phyloP scores from a whole-genome alignment of 2,113 vertebrate genomes.

The Epinephelus fuscoguttatus region DNA sequence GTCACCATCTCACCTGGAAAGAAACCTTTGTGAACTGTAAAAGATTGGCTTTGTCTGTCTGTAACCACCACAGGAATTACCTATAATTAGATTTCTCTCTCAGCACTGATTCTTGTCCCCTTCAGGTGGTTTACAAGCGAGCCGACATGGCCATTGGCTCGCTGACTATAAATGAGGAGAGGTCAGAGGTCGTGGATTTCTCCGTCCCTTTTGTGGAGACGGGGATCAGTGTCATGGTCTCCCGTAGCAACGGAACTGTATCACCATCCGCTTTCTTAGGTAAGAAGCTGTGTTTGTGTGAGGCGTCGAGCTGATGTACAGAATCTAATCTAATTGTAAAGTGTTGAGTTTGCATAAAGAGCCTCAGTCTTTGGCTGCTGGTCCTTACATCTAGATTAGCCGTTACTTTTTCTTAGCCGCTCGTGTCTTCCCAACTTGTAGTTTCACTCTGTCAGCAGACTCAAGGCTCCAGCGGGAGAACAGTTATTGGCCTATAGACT shows the following conservation, averaged over 20 bases:
- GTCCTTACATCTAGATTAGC: constrained; percentile 68
- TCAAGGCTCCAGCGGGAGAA: constrained; percentile 58
- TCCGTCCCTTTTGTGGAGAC: constrained; percentile 95
- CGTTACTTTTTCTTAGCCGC: constrained; percentile 54
- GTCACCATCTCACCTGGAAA: constrained; percentile 43
- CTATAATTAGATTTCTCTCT: constrained; percentile 38
- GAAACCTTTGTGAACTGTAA: constrained; percentile 20
- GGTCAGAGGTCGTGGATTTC: constrained; percentile 93
- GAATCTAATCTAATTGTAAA: constrained; percentile 55
- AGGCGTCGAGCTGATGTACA: constrained; percentile 27
- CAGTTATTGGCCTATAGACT: constrained; percentile 68
- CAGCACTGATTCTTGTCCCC: constrained; percentile 18
- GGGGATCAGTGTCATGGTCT: constrained; percentile 95
- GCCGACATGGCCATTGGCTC: constrained; percentile 96
- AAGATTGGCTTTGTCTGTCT: constrained; percentile 29
- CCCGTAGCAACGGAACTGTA: constrained; percentile 93
- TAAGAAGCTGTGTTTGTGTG: constrained; percentile 71
- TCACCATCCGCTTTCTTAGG: constrained; percentile 94
- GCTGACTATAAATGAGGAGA: constrained; percentile 93
- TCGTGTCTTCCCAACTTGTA: constrained; percentile 69
- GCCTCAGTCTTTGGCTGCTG: constrained; percentile 60
- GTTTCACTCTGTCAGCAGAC: constrained; percentile 74
- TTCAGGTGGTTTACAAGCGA: constrained; percentile 91
- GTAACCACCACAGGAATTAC: constrained; percentile 1
- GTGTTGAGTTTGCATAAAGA: constrained; percentile 71